Percentiles rank a stretch among this genome's conserved stretches.
Evolutionary conservation across 2,113 vertebrate genomes (phyloP).

Genomic region (Reinhardtius hippoglossoides): DNA sequence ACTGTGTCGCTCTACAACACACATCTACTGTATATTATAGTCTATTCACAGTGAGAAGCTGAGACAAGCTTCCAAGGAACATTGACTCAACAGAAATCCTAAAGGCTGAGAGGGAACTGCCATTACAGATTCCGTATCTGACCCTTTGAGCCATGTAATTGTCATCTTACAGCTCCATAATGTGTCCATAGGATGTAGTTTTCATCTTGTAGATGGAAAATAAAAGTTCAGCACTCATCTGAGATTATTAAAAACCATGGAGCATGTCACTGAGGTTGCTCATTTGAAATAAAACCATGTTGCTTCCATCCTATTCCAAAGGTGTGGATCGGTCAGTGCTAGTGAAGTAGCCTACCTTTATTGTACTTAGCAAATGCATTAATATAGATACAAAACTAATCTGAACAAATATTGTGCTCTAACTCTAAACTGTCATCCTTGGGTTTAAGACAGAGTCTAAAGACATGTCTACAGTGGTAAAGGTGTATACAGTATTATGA

Average conservation of each 20-base stretch:
- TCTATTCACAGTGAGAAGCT: conserved; percentile 46
- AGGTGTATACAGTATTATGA: too few species aligned
- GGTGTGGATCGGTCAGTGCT: neutral
- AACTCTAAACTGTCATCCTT: neutral
- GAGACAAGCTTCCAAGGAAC: conserved; percentile 30
- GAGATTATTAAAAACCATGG: conserved; percentile 38
- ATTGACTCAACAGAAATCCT: conserved; percentile 53
- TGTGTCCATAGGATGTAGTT: conserved; percentile 2
- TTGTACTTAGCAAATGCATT: neutral
- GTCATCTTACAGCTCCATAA: conserved; percentile 31
- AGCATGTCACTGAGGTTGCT: neutral
- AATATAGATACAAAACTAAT: neutral
- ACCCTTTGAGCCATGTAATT: conserved; percentile 36
- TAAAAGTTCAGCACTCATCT: conserved; percentile 22
- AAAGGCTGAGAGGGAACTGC: conserved; percentile 5
- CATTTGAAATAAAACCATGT: conserved; percentile 3
- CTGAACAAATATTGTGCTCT: neutral
- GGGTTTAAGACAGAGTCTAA: neutral
- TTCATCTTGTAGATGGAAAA: conserved; percentile 27
- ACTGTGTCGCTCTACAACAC: conserved; percentile 7
- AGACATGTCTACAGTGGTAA: too few species aligned
- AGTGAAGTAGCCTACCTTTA: neutral
- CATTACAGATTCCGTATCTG: conserved; percentile 30
- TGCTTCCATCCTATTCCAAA: neutral
- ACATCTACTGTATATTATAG: conserved; percentile 19